phyloP scores from a whole-genome alignment of 2,113 vertebrate genomes.

The Scolopax mira region DNA sequence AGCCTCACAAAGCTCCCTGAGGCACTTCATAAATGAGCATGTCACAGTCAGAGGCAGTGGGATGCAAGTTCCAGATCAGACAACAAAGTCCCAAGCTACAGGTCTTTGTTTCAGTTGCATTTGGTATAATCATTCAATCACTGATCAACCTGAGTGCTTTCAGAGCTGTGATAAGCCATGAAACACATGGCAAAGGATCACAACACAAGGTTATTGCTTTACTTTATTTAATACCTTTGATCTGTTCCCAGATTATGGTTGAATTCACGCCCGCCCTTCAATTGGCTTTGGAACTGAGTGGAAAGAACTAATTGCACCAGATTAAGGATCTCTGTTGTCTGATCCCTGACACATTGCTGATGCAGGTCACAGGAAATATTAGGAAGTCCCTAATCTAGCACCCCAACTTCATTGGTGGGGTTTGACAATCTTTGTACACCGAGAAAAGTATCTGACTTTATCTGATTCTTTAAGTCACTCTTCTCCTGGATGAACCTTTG shows the following conservation, averaged over 20 bases:
- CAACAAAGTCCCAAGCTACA: neutral
- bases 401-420: neutral
- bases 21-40: neutral
- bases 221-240: neutral
- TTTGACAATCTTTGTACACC: neutral
- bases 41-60: neutral
- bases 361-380: neutral
- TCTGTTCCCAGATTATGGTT: neutral
- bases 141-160: neutral
- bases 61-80: neutral
- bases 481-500: neutral
- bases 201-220: neutral
- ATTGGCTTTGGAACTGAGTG: neutral
- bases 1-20: neutral
- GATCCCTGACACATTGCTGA: neutral
- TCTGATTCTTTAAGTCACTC: neutral
- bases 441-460: neutral
- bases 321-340: neutral
- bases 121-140: neutral
- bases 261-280: neutral
- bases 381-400: neutral
- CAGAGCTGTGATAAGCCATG: neutral
- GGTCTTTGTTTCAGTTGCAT: neutral
- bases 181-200: neutral
- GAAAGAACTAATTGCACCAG: neutral